Conservation (phyloP, 1,140 invertebrate genomes). For the Chionoecetes opilio region DNA sequence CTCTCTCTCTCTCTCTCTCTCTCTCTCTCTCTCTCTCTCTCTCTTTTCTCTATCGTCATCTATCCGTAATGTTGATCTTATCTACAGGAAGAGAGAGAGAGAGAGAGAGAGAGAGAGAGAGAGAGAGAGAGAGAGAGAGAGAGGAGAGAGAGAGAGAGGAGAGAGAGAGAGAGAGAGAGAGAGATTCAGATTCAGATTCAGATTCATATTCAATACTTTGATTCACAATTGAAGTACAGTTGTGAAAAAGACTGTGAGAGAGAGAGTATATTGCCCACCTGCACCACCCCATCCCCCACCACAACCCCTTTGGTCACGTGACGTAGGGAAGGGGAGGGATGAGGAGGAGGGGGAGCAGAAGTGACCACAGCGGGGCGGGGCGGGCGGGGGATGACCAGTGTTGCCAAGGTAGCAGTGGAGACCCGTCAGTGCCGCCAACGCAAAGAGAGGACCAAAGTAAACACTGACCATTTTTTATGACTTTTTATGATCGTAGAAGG, state of each 20-base stretch:
- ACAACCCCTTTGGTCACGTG: background rate
- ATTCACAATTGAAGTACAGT: too few species aligned
- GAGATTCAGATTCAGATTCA: too few species aligned
- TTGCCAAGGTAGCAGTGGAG: background rate
- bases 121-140: conserved; percentile 41
- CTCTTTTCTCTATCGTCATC: too few species aligned
- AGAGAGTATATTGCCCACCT: background rate
- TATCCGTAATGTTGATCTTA: too few species aligned
- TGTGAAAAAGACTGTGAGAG: background rate
- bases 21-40: too few species aligned
- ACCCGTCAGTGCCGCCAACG: background rate
- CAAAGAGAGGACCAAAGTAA: background rate
- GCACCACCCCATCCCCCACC: background rate
- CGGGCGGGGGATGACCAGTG: background rate
- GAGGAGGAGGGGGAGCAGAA: background rate
- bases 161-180: conserved; percentile 24
- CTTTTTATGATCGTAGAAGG: too few species aligned
- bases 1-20: too few species aligned
- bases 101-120: conserved; percentile 35
- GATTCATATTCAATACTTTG: too few species aligned
- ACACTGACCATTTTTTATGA: too few species aligned
- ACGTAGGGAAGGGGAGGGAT: background rate
- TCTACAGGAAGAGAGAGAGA: too few species aligned
- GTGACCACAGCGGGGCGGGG: too few species aligned
- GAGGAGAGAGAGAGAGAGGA: conserved; percentile 2